Percentiles rank a stretch among this genome's conserved stretches.
phyloP scores from a whole-genome alignment of 2,113 vertebrate species.

The Maccullochella peelii region DNA sequence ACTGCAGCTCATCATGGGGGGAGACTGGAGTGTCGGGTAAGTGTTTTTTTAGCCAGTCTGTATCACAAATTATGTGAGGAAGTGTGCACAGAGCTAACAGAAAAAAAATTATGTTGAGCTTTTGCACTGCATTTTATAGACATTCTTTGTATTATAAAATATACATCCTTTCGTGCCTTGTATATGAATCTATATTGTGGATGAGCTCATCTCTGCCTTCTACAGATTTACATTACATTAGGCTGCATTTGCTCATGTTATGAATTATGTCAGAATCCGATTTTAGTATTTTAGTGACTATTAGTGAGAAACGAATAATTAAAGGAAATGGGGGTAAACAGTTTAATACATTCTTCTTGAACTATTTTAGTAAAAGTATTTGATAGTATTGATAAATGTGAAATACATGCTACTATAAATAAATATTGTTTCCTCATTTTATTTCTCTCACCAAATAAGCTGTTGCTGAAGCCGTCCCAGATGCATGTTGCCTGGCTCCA shows the following conservation, averaged over 20 bases:
- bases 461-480: constrained; percentile 95
- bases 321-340: neutral
- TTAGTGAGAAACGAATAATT: neutral
- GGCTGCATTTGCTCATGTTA: neutral
- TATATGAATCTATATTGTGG: neutral
- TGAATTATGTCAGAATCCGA: neutral
- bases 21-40: neutral
- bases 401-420: neutral
- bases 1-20: neutral
- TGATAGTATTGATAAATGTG: neutral
- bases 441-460: constrained; percentile 89
- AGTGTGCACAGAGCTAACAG: neutral
- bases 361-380: neutral
- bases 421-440: neutral
- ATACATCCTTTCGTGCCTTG: neutral
- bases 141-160: neutral
- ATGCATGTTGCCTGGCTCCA: constrained; percentile 88
- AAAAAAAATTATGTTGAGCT: neutral
- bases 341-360: neutral
- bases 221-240: neutral
- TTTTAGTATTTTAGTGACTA: neutral
- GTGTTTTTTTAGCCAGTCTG: neutral
- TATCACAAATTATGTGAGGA: neutral
- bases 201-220: neutral
- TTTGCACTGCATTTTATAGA: neutral